Conservation (phyloP, 2,797 vertebrate genomes). For the Antennarius maculatus region DNA sequence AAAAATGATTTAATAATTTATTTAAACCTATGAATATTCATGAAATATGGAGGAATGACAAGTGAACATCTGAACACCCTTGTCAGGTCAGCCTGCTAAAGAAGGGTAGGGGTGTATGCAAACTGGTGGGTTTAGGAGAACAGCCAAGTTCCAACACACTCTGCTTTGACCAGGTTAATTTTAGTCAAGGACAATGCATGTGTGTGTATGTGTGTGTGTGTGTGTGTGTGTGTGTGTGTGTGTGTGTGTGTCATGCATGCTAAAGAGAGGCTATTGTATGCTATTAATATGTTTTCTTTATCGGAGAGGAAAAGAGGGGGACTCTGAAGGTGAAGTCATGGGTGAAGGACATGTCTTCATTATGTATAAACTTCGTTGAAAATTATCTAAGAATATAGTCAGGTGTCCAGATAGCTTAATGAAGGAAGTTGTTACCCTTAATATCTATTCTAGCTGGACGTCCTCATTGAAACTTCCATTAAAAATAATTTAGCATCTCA, state of each 20-base stretch:
- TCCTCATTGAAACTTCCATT: too few species aligned
- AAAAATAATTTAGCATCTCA: neutral
- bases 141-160: slow-evolving; percentile 58
- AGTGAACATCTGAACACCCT: slow-evolving; percentile 25
- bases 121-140: slow-evolving; percentile 43
- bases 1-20: too few species aligned
- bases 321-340: too few species aligned
- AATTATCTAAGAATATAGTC: neutral
- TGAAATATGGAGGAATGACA: slow-evolving; percentile 28
- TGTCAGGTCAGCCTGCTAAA: slow-evolving; percentile 17
- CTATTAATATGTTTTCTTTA: slow-evolving; percentile 5
- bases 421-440: neutral
- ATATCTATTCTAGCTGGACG: too few species aligned
- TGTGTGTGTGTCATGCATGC: neutral
- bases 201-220: slow-evolving; percentile 13
- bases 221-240: too few species aligned
- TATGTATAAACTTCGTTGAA: neutral
- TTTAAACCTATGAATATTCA: slow-evolving; percentile 9
- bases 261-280: slow-evolving; percentile 15
- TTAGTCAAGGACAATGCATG: slow-evolving; percentile 72
- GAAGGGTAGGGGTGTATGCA: slow-evolving; percentile 7
- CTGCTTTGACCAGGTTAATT: slow-evolving; percentile 63
- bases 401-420: neutral
- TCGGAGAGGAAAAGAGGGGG: neutral
- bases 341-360: too few species aligned